These are phyloP conservation scores for Dasypus novemcinctus DNA, from an alignment of 2,113 vertebrate genomes.

Conservation along the genomic window DNA sequence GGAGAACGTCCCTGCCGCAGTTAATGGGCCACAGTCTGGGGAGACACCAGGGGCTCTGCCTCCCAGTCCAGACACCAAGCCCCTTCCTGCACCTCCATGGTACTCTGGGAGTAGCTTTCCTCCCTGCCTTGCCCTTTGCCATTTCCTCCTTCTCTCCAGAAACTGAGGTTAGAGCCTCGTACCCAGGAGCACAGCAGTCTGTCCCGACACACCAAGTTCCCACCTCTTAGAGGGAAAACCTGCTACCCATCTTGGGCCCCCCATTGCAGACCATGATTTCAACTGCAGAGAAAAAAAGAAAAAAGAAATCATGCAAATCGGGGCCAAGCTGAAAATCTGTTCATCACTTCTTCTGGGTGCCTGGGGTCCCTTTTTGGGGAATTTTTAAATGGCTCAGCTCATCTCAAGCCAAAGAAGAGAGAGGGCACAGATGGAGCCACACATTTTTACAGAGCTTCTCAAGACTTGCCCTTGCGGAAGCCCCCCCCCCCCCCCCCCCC, in stretches of 20 bases:
- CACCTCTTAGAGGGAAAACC: conserved; percentile 61
- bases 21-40: not conserved
- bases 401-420: conserved; percentile 83
- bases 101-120: too few species aligned
- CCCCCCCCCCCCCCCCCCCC: conserved; percentile 71
- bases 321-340: conserved; percentile 87
- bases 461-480: conserved; percentile 81
- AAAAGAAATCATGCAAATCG: conserved; percentile 71
- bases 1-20: not conserved
- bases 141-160: not conserved
- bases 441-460: conserved; percentile 83
- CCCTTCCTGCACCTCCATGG: not conserved
- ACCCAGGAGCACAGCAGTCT: not conserved
- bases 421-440: conserved; percentile 84
- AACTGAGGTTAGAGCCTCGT: not conserved
- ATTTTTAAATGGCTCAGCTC: conserved; percentile 83
- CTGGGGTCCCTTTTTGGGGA: conserved; percentile 82
- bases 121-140: not conserved
- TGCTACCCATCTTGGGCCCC: conserved; percentile 74
- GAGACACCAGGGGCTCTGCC: not conserved
- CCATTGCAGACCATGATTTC: conserved; percentile 80
- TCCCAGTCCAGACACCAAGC: not conserved
- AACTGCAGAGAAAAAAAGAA: conserved; percentile 51
- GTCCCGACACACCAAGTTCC: not conserved
- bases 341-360: conserved; percentile 82